phyloP scores from a whole-genome alignment of 2,113 vertebrate genomes.

The Oncorhynchus masou region DNA sequence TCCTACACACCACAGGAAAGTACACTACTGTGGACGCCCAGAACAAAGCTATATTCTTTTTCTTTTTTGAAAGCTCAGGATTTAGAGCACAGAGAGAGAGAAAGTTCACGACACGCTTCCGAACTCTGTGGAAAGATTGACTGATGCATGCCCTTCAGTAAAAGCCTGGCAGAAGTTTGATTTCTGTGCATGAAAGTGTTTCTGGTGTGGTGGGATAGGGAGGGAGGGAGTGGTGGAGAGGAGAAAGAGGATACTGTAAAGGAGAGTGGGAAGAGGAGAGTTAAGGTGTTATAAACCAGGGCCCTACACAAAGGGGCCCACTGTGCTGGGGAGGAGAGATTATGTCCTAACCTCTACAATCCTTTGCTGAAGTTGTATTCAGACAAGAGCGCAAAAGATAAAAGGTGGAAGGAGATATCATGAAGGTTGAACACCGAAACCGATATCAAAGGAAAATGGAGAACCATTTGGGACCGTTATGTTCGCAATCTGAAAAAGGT shows the following conservation, averaged over 20 bases:
- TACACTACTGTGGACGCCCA: too few species aligned
- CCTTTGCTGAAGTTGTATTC: too few species aligned
- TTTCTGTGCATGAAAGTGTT: slow-evolving; percentile 41
- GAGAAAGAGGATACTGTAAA: slow-evolving; percentile 40
- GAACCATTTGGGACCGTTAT: too few species aligned
- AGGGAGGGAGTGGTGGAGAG: slow-evolving; percentile 23
- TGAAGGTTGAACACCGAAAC: too few species aligned
- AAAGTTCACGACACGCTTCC: slow-evolving; percentile 61
- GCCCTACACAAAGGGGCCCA: slow-evolving; percentile 67
- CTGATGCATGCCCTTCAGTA: slow-evolving; percentile 54
- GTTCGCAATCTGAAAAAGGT: too few species aligned
- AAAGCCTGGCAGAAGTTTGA: slow-evolving; percentile 52
- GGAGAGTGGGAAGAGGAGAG: slow-evolving; percentile 33
- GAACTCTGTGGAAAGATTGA: slow-evolving; percentile 70
- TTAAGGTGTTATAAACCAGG: slow-evolving; percentile 67
- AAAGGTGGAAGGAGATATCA: too few species aligned
- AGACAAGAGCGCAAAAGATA: too few species aligned
- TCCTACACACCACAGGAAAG: too few species aligned
- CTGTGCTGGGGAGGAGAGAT: slow-evolving; percentile 54
- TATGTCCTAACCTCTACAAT: too few species aligned
- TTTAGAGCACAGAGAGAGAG: slow-evolving; percentile 37
- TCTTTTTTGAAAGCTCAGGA: slow-evolving; percentile 31
- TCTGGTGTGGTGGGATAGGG: neutral
- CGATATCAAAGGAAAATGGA: too few species aligned
- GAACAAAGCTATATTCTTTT: neutral